These are phyloP conservation scores for Machimus rusticus DNA, from an alignment of 2,888 invertebrate species.

Conservation along the genomic window DNA sequence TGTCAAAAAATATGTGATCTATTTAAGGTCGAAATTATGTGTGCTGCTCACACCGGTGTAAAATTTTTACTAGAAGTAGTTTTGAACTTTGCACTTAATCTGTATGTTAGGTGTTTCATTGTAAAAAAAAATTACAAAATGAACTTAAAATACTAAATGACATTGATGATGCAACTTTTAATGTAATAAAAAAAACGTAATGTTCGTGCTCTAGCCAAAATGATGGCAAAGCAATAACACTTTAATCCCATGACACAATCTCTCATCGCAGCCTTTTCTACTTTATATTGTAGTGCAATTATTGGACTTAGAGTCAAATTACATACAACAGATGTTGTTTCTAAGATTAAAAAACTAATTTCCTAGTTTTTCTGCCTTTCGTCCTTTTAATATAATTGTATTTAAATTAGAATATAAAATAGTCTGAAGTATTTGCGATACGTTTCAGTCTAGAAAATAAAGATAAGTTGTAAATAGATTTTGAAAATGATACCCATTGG, in stretches of 20 bases:
- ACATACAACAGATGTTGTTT: background rate
- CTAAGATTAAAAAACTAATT: background rate
- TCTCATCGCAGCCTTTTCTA: conserved; percentile 4
- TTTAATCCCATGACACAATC: conserved; percentile 7
- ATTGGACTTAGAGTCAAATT: background rate
- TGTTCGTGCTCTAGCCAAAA: background rate
- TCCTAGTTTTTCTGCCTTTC: background rate
- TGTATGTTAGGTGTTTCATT: conserved; percentile 1
- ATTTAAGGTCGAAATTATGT: conserved; percentile 56
- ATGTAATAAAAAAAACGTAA: background rate
- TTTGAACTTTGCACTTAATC: background rate
- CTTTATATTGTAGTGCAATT: conserved; percentile 21
- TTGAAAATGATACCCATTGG: background rate
- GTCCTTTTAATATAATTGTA: background rate
- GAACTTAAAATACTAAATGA: background rate
- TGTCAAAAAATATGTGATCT: conserved; percentile 62
- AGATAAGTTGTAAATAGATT: background rate
- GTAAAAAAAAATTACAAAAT: background rate
- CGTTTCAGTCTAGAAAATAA: background rate
- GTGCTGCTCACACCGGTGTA: conserved; percentile 13
- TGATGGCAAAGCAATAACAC: background rate
- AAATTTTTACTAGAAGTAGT: background rate
- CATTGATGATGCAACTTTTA: background rate
- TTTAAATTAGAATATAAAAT: background rate
- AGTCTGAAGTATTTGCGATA: background rate